Conservation (phyloP, 2,888 invertebrate species). For the Acanthoscelides obtectus region DNA sequence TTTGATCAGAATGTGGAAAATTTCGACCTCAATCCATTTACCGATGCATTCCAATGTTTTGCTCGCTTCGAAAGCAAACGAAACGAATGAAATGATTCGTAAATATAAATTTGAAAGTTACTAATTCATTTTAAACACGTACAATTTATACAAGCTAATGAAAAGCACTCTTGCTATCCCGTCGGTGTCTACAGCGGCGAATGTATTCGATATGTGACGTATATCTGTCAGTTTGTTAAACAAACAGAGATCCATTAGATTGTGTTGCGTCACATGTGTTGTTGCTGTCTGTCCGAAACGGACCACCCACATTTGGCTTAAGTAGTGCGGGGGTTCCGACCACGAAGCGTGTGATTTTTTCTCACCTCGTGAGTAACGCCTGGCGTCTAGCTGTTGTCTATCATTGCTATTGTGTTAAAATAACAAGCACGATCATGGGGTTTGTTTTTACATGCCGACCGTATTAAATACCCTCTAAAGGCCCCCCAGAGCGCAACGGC, state of each 20-base stretch:
- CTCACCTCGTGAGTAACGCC: background rate
- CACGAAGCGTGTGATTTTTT: background rate
- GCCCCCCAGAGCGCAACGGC: no score
- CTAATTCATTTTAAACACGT: background rate
- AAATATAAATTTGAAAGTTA: background rate
- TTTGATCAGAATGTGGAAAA: no score
- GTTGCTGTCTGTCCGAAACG: constrained; percentile 10
- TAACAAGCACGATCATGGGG: background rate
- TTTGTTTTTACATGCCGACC: background rate
- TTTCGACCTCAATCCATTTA: no score
- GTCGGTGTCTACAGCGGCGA: background rate
- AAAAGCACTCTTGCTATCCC: background rate
- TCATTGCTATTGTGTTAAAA: background rate
- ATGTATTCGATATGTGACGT: constrained; percentile 33
- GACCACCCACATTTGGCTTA: constrained; percentile 40
- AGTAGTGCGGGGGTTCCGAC: background rate
- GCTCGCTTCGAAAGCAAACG: background rate
- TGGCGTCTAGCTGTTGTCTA: background rate
- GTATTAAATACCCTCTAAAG: background rate
- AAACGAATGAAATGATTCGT: background rate
- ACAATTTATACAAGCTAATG: background rate
- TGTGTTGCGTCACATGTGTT: constrained; percentile 47
- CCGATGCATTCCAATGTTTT: no score
- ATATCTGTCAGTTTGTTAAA: constrained; percentile 47
- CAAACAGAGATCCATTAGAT: constrained; percentile 50